These are phyloP conservation scores for Romanomermis culicivorax DNA, from an alignment of 2,888 invertebrate genomes.

Conservation along the genomic window DNA sequence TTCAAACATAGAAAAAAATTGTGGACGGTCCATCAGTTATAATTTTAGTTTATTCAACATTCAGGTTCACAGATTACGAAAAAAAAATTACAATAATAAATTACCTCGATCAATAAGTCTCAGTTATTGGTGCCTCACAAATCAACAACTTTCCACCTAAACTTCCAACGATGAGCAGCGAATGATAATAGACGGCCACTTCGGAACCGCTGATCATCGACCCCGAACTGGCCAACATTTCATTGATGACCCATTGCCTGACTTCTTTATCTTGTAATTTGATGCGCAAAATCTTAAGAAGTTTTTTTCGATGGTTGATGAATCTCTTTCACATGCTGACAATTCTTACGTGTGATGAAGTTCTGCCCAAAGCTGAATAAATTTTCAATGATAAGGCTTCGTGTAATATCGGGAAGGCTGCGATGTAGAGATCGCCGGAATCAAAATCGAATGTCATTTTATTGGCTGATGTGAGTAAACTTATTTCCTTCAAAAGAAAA, in stretches of 20 bases:
- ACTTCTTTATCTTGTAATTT: not conserved
- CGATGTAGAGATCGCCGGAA: conserved; percentile 14
- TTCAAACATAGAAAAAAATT: too few relatives aligned
- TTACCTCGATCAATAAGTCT: not conserved
- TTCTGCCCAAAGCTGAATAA: not conserved
- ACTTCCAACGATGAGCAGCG: not conserved
- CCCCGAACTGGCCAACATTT: not conserved
- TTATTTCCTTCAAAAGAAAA: conserved; percentile 15
- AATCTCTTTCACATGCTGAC: too few relatives aligned
- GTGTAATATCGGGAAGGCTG: conserved; percentile 18
- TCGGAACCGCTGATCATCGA: not conserved
- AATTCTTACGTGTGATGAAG: conserved; percentile 9
- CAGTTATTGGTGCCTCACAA: not conserved
- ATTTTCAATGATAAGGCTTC: not conserved
- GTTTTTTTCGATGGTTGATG: too few relatives aligned
- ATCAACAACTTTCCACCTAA: not conserved
- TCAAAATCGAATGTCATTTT: conserved; percentile 12
- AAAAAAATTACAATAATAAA: too few relatives aligned
- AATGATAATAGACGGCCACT: not conserved
- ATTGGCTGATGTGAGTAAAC: conserved; percentile 17
- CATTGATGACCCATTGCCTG: not conserved
- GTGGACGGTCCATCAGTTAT: too few relatives aligned
- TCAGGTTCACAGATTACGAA: too few relatives aligned
- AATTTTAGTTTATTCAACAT: too few relatives aligned
- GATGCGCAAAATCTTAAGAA: not conserved